These are phyloP conservation scores for Drosophila jambulina DNA, from an alignment of 1,140 invertebrate genomes.

Conservation along the genomic window DNA sequence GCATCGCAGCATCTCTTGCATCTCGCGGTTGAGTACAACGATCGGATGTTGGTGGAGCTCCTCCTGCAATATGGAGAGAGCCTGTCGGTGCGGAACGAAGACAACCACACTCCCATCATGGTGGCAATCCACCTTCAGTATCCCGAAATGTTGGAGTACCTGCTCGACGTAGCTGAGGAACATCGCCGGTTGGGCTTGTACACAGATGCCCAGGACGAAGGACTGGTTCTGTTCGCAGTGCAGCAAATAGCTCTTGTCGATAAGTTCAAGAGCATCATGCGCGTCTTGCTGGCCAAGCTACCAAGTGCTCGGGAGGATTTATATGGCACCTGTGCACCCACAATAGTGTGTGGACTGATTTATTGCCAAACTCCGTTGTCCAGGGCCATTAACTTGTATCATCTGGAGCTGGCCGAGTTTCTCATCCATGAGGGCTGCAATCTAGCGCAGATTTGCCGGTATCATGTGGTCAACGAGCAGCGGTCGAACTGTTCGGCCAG, in stretches of 20 bases:
- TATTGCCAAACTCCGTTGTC: slow-evolving; percentile 86
- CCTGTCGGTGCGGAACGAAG: slow-evolving; percentile 86
- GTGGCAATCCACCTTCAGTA: slow-evolving; percentile 87
- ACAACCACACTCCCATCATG: slow-evolving; percentile 88
- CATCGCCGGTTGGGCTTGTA: slow-evolving; percentile 51
- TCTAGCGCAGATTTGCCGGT: slow-evolving; percentile 70
- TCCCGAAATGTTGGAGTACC: slow-evolving; percentile 85
- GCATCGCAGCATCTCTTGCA: slow-evolving; percentile 87
- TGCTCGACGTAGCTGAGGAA: slow-evolving; percentile 85
- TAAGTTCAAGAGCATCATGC: slow-evolving; percentile 85
- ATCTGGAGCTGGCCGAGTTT: slow-evolving; percentile 84
- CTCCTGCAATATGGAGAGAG: slow-evolving; percentile 86
- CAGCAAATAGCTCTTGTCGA: slow-evolving; percentile 75
- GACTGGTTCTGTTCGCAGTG: slow-evolving; percentile 84
- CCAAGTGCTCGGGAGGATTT: slow-evolving; percentile 49
- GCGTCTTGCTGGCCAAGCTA: slow-evolving; percentile 85
- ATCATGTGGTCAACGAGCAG: slow-evolving; percentile 63
- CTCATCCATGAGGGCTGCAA: slow-evolving; percentile 86
- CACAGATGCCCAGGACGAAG: slow-evolving; percentile 82
- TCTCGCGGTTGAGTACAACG: slow-evolving; percentile 85
- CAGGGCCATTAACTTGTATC: slow-evolving; percentile 85
- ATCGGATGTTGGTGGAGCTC: slow-evolving; percentile 85
- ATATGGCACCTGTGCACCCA: slow-evolving; percentile 48
- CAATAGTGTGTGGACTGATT: slow-evolving; percentile 64
- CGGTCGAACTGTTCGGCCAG: slow-evolving; percentile 24